Percentiles rank a stretch among this genome's conserved stretches.
Conservation (phyloP, 1,140 invertebrate species). For the Diorhabda elongata region DNA sequence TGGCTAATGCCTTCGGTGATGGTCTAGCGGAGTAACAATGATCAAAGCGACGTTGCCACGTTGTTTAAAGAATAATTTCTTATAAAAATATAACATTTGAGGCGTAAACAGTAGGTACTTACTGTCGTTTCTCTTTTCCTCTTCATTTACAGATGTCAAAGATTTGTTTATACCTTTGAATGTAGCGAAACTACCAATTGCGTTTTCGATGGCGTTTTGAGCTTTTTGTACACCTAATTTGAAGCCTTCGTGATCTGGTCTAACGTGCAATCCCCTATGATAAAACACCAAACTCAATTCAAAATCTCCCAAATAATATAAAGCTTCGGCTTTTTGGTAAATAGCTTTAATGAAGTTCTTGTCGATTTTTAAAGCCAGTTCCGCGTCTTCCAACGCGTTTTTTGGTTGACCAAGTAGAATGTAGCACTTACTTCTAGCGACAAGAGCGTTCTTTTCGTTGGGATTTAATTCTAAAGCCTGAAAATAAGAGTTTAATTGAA, state of each 20-base stretch:
- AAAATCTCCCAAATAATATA: conserved; percentile 89
- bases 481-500: conserved; percentile 23
- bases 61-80: no score
- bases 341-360: conserved; percentile 78
- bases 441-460: conserved; percentile 78
- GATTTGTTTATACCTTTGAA: not conserved
- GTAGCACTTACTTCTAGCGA: conserved; percentile 85
- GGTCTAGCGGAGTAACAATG: no score
- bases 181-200: conserved; percentile 59
- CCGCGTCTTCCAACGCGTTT: conserved; percentile 79
- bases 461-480: conserved; percentile 84
- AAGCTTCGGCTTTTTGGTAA: conserved; percentile 87
- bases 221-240: conserved; percentile 89
- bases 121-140: conserved; percentile 9
- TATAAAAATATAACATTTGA: no score
- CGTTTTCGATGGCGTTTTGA: conserved; percentile 90
- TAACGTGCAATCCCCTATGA: conserved; percentile 76
- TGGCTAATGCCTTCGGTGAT: no score
- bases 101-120: not conserved
- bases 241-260: conserved; percentile 83
- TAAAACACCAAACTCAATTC: conserved; percentile 90
- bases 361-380: conserved; percentile 71
- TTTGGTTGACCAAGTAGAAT: conserved; percentile 81
- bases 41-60: no score
- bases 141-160: not conserved